These are phyloP conservation scores for Caradrina clavipalpis DNA, from an alignment of 2,888 invertebrate genomes.

Conservation along the genomic window DNA sequence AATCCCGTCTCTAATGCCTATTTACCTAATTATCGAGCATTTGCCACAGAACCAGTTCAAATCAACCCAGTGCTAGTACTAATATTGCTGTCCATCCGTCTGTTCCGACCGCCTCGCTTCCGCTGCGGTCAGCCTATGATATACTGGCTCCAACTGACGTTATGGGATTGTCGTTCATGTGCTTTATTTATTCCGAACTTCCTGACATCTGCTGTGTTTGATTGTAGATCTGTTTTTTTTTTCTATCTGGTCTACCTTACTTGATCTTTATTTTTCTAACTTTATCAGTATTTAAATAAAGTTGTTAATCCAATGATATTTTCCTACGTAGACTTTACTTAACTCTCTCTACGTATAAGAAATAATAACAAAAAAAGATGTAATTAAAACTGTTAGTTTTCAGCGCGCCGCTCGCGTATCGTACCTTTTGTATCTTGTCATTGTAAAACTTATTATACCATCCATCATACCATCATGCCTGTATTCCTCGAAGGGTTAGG, in stretches of 20 bases:
- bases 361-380: no score
- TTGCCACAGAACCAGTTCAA: slow-evolving; percentile 19
- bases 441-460: no score
- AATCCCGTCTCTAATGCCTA: slow-evolving; percentile 1
- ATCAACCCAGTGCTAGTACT: slow-evolving; percentile 16
- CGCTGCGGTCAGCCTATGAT: slow-evolving; percentile 54
- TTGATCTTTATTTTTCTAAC: no score
- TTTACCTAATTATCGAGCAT: slow-evolving; percentile 27
- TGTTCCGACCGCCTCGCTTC: slow-evolving; percentile 49
- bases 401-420: no score
- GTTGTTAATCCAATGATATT: no score
- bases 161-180: slow-evolving; percentile 19
- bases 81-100: slow-evolving; percentile 16
- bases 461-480: no score
- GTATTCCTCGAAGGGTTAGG: no score
- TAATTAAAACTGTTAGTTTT: no score
- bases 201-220: slow-evolving; percentile 2
- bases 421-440: no score
- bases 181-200: slow-evolving; percentile 18
- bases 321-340: no score
- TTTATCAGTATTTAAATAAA: no score
- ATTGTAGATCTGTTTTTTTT: neutral
- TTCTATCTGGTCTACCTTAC: neutral
- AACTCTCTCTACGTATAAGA: no score
- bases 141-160: slow-evolving; percentile 28